These are phyloP conservation scores for Drosophila atripex DNA, from an alignment of 2,888 invertebrate species.

Conservation along the genomic window DNA sequence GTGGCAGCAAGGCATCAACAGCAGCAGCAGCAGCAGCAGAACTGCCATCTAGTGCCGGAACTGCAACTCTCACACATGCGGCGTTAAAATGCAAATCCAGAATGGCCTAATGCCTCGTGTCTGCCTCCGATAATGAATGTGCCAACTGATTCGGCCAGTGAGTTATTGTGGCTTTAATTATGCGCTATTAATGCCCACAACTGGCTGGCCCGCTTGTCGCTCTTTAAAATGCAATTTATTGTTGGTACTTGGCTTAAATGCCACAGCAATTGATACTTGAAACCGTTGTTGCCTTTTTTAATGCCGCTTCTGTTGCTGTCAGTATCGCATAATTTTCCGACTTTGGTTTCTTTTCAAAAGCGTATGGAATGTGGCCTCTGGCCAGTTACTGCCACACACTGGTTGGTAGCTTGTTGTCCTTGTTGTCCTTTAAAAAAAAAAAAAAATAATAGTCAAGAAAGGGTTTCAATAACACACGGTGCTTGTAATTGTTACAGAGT, in stretches of 20 bases:
- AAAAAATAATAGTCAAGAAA: not conserved
- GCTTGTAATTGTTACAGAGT: not conserved
- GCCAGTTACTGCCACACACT: not conserved
- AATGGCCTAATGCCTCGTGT: conserved; percentile 60
- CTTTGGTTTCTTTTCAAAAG: conserved; percentile 55
- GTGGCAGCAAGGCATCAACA: conserved; percentile 33
- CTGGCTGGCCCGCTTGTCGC: conserved; percentile 15
- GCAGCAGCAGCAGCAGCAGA: too few relatives aligned
- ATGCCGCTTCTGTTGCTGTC: conserved; percentile 54
- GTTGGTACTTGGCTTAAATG: conserved; percentile 53
- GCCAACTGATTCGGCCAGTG: conserved; percentile 62
- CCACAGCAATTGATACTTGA: conserved; percentile 39
- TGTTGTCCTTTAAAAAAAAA: too few relatives aligned
- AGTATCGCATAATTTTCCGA: conserved; percentile 66
- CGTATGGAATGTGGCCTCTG: not conserved
- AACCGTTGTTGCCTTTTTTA: conserved; percentile 8
- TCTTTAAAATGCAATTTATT: conserved; percentile 74
- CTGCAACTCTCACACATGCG: conserved; percentile 11
- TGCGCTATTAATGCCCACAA: conserved; percentile 60
- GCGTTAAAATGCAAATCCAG: conserved; percentile 70
- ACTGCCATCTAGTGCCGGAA: not conserved
- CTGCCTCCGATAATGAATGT: conserved; percentile 57
- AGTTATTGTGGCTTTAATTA: conserved; percentile 74
- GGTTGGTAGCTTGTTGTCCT: conserved; percentile 41
- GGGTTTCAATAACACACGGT: not conserved